A percentile compares a stretch with the other conserved stretches of the same genome.
phyloP scores from a whole-genome alignment of 2,888 invertebrate genomes.

The Leptogaster cylindrica region DNA sequence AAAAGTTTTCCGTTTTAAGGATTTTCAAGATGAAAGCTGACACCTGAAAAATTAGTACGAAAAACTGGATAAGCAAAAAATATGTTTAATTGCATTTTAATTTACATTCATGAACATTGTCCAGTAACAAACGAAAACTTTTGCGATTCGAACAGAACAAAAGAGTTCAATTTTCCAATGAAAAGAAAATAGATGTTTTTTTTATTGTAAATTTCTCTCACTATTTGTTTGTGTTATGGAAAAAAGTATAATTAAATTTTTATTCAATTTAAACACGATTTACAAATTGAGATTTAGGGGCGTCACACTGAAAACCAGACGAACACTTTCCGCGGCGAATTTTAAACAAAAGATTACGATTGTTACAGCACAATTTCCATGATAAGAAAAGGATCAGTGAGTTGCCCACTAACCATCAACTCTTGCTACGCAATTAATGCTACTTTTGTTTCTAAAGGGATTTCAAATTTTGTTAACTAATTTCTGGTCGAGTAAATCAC shows the following conservation, averaged over 20 bases:
- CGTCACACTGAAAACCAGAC: no score
- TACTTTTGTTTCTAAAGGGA: background rate
- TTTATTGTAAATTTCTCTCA: background rate
- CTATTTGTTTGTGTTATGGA: no score
- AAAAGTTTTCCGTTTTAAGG: background rate
- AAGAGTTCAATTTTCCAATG: no score
- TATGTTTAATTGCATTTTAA: no score
- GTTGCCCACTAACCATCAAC: conserved; percentile 9
- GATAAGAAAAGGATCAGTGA: no score
- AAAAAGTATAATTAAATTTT: no score
- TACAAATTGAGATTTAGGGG: no score
- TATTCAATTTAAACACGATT: no score
- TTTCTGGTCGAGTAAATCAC: conserved; percentile 16
- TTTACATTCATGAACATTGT: background rate
- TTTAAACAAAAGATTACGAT: no score
- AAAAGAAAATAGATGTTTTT: background rate
- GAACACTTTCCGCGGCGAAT: no score
- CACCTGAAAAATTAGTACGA: background rate
- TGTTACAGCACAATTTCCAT: conserved; percentile 13
- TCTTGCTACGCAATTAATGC: background rate
- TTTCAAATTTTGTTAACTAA: background rate
- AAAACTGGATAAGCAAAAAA: no score
- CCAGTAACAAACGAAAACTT: background rate
- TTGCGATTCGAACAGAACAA: background rate
- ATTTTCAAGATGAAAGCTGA: background rate